phyloP scores from a whole-genome alignment of 2,888 invertebrate species.

The Lasioglossum villosulum region DNA sequence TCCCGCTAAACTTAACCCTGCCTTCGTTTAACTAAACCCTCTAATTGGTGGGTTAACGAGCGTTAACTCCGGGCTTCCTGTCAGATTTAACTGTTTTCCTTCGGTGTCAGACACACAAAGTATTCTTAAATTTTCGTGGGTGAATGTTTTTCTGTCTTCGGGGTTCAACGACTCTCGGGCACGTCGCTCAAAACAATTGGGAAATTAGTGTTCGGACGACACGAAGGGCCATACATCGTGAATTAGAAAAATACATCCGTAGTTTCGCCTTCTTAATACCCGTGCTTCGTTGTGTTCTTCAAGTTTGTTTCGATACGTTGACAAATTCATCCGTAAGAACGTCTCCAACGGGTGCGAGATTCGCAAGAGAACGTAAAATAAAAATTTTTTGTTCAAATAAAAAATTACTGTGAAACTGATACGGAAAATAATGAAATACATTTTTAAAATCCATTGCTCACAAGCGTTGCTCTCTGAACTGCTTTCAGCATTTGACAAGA shows the following conservation, averaged over 20 bases:
- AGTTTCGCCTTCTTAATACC: background rate
- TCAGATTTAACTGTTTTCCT: slow-evolving; percentile 83
- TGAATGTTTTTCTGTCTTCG: background rate
- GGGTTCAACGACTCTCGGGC: slow-evolving; percentile 31
- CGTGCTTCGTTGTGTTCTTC: background rate
- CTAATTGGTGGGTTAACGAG: slow-evolving; percentile 84
- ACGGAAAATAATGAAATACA: background rate
- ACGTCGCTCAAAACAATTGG: background rate
- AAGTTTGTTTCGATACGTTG: background rate
- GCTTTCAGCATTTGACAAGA: background rate
- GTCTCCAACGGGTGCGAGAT: background rate
- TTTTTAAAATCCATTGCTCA: background rate
- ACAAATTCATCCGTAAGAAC: background rate
- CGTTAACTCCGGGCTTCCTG: slow-evolving; percentile 83
- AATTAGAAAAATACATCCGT: slow-evolving; percentile 4
- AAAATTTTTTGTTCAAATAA: background rate
- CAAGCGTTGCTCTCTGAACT: background rate
- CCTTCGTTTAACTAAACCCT: slow-evolving; percentile 77
- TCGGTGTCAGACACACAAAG: slow-evolving; percentile 64
- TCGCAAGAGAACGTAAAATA: background rate
- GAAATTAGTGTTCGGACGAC: background rate
- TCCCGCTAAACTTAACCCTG: slow-evolving; percentile 78
- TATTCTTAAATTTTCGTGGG: slow-evolving; percentile 42
- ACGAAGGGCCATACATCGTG: background rate
- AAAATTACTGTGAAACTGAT: background rate